phyloP scores from a whole-genome alignment of 2,113 vertebrate genomes.

The Coryphaenoides rupestris region DNA sequence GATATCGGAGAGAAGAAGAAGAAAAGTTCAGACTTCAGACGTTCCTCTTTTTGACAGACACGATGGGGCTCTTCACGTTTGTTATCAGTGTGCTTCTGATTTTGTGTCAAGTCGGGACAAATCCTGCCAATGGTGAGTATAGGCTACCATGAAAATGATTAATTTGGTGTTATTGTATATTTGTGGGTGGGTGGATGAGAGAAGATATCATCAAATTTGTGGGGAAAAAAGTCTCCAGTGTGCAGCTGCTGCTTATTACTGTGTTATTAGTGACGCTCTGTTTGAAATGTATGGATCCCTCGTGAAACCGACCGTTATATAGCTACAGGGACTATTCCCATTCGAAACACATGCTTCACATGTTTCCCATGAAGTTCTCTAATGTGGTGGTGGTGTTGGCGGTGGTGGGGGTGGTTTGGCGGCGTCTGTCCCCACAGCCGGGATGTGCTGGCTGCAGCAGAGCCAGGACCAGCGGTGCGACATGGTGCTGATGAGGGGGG shows the following conservation, averaged over 20 bases:
- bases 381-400: not conserved
- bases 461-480: conserved; percentile 84
- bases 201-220: too few relatives aligned
- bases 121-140: conserved; percentile 68
- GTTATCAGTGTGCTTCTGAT: conserved; percentile 53
- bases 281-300: too few relatives aligned
- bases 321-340: too few relatives aligned
- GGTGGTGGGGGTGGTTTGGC: not conserved
- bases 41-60: conserved; percentile 27
- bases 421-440: conserved; percentile 69
- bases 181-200: too few relatives aligned
- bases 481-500: conserved; percentile 85
- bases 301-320: too few relatives aligned
- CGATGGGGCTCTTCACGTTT: conserved; percentile 53
- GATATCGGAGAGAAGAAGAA: conserved; percentile 31
- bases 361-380: not conserved
- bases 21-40: conserved; percentile 25
- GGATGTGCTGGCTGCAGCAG: conserved; percentile 94
- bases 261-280: too few relatives aligned
- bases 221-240: too few relatives aligned
- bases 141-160: too few relatives aligned
- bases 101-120: conserved; percentile 60
- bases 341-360: too few relatives aligned
- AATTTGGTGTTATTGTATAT: too few relatives aligned
- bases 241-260: too few relatives aligned